These are phyloP conservation scores for Pachypsylla venusta DNA, from an alignment of 1,140 invertebrate species.

Conservation along the genomic window DNA sequence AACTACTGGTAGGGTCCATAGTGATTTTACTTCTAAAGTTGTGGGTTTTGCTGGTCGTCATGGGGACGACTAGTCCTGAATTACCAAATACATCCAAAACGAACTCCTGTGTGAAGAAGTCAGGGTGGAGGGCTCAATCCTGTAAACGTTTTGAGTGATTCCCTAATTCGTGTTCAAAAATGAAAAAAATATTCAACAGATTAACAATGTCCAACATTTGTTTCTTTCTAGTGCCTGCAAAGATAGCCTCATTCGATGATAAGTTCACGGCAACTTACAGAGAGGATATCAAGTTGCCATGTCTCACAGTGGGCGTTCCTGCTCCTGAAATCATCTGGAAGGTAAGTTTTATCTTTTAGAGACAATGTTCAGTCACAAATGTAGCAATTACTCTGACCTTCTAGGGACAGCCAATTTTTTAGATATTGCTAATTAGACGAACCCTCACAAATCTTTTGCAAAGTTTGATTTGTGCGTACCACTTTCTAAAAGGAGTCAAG, in stretches of 20 bases:
- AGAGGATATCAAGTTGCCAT: conserved; percentile 79
- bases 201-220: background rate
- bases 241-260: conserved; percentile 83
- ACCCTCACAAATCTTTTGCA: no score
- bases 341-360: conserved; percentile 32
- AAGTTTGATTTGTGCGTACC: no score
- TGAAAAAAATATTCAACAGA: background rate
- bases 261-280: conserved; percentile 77
- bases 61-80: no score
- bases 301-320: conserved; percentile 77
- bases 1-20: no score
- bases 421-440: no score
- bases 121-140: background rate
- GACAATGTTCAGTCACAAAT: no score
- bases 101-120: no score
- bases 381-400: conserved; percentile 33
- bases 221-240: conserved; percentile 69
- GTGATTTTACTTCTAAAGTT: no score
- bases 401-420: conserved; percentile 21
- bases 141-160: background rate
- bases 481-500: no score
- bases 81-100: no score
- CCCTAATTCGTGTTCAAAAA: background rate
- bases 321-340: conserved; percentile 80
- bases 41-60: no score